Percentiles rank a stretch among this genome's conserved stretches.
phyloP scores from a whole-genome alignment of 2,888 invertebrate species.

The Trilocha varians region DNA sequence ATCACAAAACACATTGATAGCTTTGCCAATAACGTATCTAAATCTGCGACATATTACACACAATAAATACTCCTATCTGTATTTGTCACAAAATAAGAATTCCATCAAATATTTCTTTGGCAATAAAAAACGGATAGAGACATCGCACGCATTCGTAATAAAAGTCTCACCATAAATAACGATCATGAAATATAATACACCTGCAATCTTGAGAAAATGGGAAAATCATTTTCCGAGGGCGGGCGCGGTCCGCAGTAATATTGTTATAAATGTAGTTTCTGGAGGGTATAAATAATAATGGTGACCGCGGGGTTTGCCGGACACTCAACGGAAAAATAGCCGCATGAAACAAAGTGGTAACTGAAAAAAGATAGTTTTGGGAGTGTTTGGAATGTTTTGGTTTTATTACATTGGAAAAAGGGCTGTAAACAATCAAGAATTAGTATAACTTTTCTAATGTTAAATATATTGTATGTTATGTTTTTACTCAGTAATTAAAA shows the following conservation, averaged over 20 bases:
- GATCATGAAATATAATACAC: conserved; percentile 74
- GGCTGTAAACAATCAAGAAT: too few species aligned
- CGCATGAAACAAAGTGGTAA: neutral
- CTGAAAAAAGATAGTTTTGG: neutral
- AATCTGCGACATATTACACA: conserved; percentile 29
- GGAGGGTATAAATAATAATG: conserved; percentile 69
- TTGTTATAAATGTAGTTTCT: conserved; percentile 73
- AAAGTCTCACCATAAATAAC: conserved; percentile 72
- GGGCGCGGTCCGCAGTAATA: conserved; percentile 70
- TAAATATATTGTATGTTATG: too few species aligned
- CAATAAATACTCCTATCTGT: conserved; percentile 47
- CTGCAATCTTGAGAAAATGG: conserved; percentile 73
- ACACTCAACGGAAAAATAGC: conserved; percentile 15
- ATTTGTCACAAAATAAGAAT: conserved; percentile 58
- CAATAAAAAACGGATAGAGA: conserved; percentile 71
- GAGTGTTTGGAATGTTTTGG: neutral
- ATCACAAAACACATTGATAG: neutral
- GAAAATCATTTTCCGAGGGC: conserved; percentile 72
- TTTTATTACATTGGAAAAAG: too few species aligned
- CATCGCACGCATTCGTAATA: conserved; percentile 73
- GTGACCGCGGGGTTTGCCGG: conserved; percentile 39
- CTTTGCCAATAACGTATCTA: neutral
- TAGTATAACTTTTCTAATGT: too few species aligned
- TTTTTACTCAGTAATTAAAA: too few species aligned
- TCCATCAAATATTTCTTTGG: conserved; percentile 62